Evolutionary conservation across 1,140 invertebrate species (phyloP), one percentile per base, ranked within the genome.

Genomic region (Chrysomallon squamiferum): DNA sequence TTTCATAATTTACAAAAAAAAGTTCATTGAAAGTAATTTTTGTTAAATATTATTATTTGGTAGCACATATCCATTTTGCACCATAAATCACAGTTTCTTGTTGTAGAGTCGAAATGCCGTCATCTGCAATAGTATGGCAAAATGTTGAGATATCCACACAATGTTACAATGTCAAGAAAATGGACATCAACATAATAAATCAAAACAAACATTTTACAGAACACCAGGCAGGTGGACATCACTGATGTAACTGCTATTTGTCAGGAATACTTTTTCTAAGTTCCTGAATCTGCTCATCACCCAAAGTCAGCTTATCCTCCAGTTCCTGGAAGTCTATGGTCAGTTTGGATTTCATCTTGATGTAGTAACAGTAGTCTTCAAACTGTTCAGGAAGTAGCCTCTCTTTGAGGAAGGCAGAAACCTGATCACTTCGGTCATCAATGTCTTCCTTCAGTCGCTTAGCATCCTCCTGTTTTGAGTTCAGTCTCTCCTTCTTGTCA

Each of bases 331-430:
- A 88, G 80, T 95, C 93, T 81, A 95, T 91, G 71, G 94, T 91
- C 52, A 95, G 86, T 86, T 93, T 94, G n/a, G 92, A 92, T 88
- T 95, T 95, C 92, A 94, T 95, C 76, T 92, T 93, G 73, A 95
- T 92, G 82, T 94, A 95, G 81, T 94, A 92, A 73, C 93, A 91
- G 79, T 94, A 95, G 75, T 95, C 93, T 27, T 90, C 90, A 80
- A 90, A 93, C 75, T 94, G 90, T 57, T 92, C 90, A 18, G 89
- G 87, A 64, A 88, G 89, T 61, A 96, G 87, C 84, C 93, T 92
- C 80, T 93, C 91, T 59, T 89, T 88, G 49, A 96, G 87, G 63
- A 93, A 90, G 33, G 88, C 88, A 7, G 91, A 90, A 13, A 96
- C 91, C 78, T 89, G 90, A n/a, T 89, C 85, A 73, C 92, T 92